These are phyloP conservation scores for Aethes cnicana DNA, from an alignment of 2,888 invertebrate species.

Conservation along the genomic window DNA sequence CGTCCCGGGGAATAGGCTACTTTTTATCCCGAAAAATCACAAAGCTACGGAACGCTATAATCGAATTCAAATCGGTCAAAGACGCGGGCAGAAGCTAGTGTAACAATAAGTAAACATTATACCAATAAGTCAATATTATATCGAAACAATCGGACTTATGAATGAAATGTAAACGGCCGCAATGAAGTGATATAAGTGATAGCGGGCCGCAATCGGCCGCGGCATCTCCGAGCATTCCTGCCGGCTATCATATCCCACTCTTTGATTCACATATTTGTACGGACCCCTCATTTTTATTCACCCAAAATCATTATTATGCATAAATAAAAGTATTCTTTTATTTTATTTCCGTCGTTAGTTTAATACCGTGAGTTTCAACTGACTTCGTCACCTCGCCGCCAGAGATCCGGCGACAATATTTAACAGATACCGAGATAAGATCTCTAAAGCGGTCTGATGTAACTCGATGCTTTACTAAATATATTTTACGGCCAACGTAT, in stretches of 20 bases:
- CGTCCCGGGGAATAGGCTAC: no score
- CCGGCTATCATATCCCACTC: slow-evolving; percentile 64
- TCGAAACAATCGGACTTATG: slow-evolving; percentile 64
- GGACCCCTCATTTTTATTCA: slow-evolving; percentile 76
- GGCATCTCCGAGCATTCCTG: slow-evolving; percentile 63
- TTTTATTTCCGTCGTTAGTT: slow-evolving; percentile 77
- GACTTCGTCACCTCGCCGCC: slow-evolving; percentile 70
- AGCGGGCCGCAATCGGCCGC: slow-evolving; percentile 66
- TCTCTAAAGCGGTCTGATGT: slow-evolving; percentile 70
- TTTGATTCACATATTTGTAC: slow-evolving; percentile 78
- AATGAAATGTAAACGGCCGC: slow-evolving; percentile 79
- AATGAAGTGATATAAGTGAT: slow-evolving; percentile 79
- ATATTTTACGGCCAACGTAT: slow-evolving; percentile 63
- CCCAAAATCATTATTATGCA: slow-evolving; percentile 74
- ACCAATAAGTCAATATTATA: slow-evolving; percentile 15
- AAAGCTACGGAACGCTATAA: no score
- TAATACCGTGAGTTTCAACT: slow-evolving; percentile 64
- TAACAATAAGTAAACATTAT: neutral
- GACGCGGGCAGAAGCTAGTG: neutral
- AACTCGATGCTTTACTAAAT: slow-evolving; percentile 65
- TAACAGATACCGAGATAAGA: slow-evolving; percentile 73
- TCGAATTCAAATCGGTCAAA: neutral
- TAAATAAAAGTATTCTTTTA: slow-evolving; percentile 73
- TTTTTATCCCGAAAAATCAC: no score
- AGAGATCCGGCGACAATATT: slow-evolving; percentile 73